These are phyloP conservation scores for Eupithecia pulchellata DNA, from an alignment of 2,888 invertebrate genomes.

Conservation along the genomic window DNA sequence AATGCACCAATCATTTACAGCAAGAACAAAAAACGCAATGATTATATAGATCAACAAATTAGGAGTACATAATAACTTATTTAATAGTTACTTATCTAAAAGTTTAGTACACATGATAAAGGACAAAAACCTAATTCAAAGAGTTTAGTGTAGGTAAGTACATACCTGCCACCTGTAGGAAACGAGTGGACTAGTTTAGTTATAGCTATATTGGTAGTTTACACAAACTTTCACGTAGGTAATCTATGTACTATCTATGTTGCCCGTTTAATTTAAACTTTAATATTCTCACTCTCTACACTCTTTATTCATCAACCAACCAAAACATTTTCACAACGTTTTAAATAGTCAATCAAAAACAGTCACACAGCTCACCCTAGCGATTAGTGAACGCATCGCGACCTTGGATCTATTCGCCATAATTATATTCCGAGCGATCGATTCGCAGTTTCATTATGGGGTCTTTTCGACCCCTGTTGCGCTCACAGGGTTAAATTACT, in stretches of 20 bases:
- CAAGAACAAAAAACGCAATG: too few relatives aligned
- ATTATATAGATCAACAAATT: too few relatives aligned
- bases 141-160: too few relatives aligned
- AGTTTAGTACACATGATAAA: too few relatives aligned
- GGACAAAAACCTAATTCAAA: too few relatives aligned
- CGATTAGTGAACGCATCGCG: conserved; percentile 48
- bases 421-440: conserved; percentile 76
- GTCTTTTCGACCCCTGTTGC: conserved; percentile 59
- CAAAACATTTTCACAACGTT: neutral
- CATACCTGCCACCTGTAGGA: too few relatives aligned
- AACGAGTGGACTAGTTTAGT: too few relatives aligned
- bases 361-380: conserved; percentile 25
- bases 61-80: too few relatives aligned
- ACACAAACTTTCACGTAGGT: neutral
- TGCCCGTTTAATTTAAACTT: neutral
- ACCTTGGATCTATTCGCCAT: conserved; percentile 74
- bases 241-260: too few relatives aligned
- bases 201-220: neutral
- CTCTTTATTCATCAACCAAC: neutral
- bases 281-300: neutral
- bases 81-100: too few relatives aligned
- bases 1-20: too few relatives aligned
- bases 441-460: conserved; percentile 70
- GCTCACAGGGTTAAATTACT: conserved; percentile 57
- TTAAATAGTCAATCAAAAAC: neutral